Conservation (phyloP, 2,113 vertebrate genomes). For the Dascyllus trimaculatus region DNA sequence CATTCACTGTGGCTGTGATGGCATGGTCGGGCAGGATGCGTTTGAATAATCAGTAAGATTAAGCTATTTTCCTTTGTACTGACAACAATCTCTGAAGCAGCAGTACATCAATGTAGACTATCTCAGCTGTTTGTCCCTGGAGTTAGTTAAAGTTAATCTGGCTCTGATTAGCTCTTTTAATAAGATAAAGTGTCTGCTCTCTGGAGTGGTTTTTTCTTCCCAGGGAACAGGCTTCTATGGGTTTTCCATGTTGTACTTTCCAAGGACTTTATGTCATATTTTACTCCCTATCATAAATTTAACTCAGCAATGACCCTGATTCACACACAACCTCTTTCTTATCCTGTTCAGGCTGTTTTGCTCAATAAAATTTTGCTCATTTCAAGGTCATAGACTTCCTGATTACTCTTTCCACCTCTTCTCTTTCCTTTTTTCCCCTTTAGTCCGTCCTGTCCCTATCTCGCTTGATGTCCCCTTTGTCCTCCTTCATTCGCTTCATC, state of each 20-base stretch:
- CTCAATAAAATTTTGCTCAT: slow-evolving; percentile 52
- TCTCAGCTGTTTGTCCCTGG: slow-evolving; percentile 48
- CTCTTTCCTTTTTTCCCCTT: not conserved
- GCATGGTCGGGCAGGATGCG: slow-evolving; percentile 3
- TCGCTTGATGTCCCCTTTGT: slow-evolving; percentile 39
- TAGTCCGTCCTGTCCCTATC: slow-evolving; percentile 9
- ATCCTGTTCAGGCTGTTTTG: slow-evolving; percentile 42
- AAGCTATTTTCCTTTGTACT: slow-evolving; percentile 3
- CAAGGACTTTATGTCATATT: slow-evolving; percentile 68
- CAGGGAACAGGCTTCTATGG: slow-evolving; percentile 25
- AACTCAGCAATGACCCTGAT: slow-evolving; percentile 59
- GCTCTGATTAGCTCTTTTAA: slow-evolving; percentile 60
- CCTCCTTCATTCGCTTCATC: slow-evolving; percentile 59
- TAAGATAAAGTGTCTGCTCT: slow-evolving; percentile 47
- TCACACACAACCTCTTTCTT: slow-evolving; percentile 50
- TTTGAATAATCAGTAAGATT: slow-evolving; percentile 30
- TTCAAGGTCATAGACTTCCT: slow-evolving; percentile 69
- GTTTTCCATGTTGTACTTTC: slow-evolving; percentile 54
- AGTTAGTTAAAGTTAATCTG: slow-evolving; percentile 64
- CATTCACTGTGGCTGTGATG: slow-evolving; percentile 21
- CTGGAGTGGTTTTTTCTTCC: slow-evolving; percentile 52
- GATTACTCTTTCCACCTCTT: slow-evolving; percentile 43
- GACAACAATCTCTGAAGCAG: slow-evolving; percentile 26
- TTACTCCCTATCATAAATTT: slow-evolving; percentile 75
- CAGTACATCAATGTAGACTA: slow-evolving; percentile 22